Evolutionary conservation across 2,113 vertebrate genomes (phyloP), one percentile per base, ranked within the genome.

Genomic region (Setophaga petechia): DNA sequence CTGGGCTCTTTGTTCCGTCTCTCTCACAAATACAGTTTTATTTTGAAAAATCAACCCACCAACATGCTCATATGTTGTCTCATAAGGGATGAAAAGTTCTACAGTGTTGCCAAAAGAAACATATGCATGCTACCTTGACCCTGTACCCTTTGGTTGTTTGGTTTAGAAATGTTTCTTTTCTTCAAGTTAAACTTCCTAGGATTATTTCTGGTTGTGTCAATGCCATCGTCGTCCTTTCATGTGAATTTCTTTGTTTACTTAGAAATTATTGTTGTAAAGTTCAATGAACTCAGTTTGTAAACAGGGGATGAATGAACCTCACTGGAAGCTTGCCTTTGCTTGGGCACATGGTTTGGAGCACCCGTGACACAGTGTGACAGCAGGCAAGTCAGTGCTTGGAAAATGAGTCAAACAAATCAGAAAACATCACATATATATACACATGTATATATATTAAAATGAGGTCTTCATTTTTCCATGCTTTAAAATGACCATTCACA

Each of bases 141-240:
- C 52, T 73, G 39, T 52, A 44, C 35, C 35, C 52, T 35, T 31
- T 67, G n/a, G 21, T 59, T 78, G 41, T 77, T 95, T 91, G 28
- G 47, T 61, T 96, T 88, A 75, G 33, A 90, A 80, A 86, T 52
- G 81, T 80, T 95, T 92, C 10, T 85, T 94, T 86, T 39, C 65
- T 93, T 91, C 51, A 80, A 20, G 31, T 79, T 54, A 62, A 89
- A 86, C 2, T 3, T 80, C 55, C 65, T 71, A 23, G 18, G 51
- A 67, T 80, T 88, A 57, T 85, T 91, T 91, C 63, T 0, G 1
- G 39, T 69, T 83, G 39, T 89, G 84, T 55, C 74, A 59, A 58
- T 91, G 72, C 33, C 46, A 33, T 73, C 9, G 0, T 51, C 57
- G 54, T 77, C 24, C 46, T 86, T 87, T 59, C 46, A 16, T 59